phyloP scores from a whole-genome alignment of 2,113 vertebrate genomes.

The Dipodomys spectabilis region DNA sequence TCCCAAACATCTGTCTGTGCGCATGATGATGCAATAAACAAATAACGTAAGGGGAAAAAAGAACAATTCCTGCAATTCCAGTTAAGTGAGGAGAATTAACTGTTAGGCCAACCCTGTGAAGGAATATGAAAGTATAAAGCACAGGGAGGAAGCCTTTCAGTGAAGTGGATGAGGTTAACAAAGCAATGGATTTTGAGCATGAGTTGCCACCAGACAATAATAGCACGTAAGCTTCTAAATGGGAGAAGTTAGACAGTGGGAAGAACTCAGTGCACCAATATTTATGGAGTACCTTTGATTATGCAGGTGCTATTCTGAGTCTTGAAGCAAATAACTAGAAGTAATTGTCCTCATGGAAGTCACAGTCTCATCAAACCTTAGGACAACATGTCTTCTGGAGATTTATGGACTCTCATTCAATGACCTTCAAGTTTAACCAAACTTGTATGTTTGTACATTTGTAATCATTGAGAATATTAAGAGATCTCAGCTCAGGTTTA shows the following conservation, averaged over 20 bases:
- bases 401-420: background rate
- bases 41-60: background rate
- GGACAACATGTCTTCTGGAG: background rate
- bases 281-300: background rate
- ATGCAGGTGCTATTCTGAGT: background rate
- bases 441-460: background rate
- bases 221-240: background rate
- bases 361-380: background rate
- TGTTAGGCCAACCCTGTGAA: background rate
- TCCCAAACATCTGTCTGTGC: background rate
- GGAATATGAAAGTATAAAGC: background rate
- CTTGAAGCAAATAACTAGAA: background rate
- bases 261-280: background rate
- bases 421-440: background rate
- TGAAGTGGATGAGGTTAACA: background rate
- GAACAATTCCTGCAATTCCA: background rate
- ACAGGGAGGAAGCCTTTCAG: background rate
- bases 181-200: background rate
- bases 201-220: background rate
- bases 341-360: background rate
- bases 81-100: background rate
- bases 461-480: background rate
- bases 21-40: background rate
- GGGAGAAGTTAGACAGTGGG: background rate
- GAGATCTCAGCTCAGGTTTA: slow-evolving; percentile 29